Evolutionary conservation across 2,888 invertebrate species (phyloP), one percentile per base, ranked within the genome.

Genomic region (Resseliella maxima): DNA sequence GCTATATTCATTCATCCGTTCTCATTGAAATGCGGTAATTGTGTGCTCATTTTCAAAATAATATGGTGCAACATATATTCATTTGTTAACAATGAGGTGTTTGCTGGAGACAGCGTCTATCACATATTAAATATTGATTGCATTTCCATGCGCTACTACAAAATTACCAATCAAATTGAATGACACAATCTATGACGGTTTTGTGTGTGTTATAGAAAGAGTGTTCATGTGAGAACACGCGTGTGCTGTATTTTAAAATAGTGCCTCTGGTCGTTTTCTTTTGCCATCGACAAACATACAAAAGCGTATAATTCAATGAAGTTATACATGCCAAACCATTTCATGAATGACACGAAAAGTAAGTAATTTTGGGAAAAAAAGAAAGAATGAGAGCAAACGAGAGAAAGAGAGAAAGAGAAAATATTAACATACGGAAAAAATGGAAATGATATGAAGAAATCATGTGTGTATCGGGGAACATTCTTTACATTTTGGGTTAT

Each of bases 41-140:
- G 72, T 72, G 72, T 72, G 72, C 72, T 72, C 72, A 72, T 72
- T 72, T 72, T 72, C 72, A 72, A 72, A n/a, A 72, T 72, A 72
- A 72, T 35, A 72, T n/a, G n/a, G 72, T 72, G 72, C 31, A 72
- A 72, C 72, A 72, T 72, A 50, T 41, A 59, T 72, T 72, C 72
- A 72, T 72, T 72, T 27, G 72, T 72, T 72, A 72, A 72, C 72
- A 35, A 31, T 72, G 35, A 72, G 72, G 72, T 72, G 72, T 72
- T 72, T 72, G 72, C 2, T n/a, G n/a, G 72, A 72, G 72, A 72
- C 72, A 72, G 72, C 72, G 72, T 72, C 72, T 72, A 72, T 72
- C 72, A 72, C 72, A 72, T 35, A 72, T 72, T 72, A 72, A 72
- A 72, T 72, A 72, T 72, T 72, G 72, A 72, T 72, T 72, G 72